Evolutionary conservation across 2,797 vertebrate genomes (phyloP), one percentile per base, ranked within the genome.

Genomic region (Pygocentrus nattereri): DNA sequence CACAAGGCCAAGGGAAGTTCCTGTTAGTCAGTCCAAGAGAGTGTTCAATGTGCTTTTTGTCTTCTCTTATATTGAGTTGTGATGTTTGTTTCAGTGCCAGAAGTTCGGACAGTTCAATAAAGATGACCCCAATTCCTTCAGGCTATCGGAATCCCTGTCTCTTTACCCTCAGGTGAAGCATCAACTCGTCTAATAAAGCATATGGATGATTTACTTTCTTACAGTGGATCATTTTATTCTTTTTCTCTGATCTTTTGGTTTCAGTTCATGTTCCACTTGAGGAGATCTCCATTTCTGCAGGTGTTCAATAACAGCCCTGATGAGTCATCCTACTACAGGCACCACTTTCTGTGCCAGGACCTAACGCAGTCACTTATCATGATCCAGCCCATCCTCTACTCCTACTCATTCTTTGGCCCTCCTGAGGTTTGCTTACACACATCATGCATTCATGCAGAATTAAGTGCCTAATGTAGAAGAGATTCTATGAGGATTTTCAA

Each of bases 221-320:
- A 38, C 21, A 41, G 54, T n/a, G 30, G 54, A 62, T 44, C 65
- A 13, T n/a, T 7, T 76, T 25, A 70, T 38, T 23, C 41, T 47
- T 64, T 25, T 71, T 69, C 2, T 52, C n/a, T 78, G 15, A 27
- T 2, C 77, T 84, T 10, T 47, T 19, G 21, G 23, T 2, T 85
- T n/a, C 87, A 99, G 98, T 99, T 99, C 82, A 99, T 99, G 97
- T 99, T 99, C 93, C 98, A 99, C 88, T 93, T 99, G 91, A 93
- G 98, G 77, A 93, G 98, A 87, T 99, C 98, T 5, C 96, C 98
- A 0, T 99, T 99, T 94, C 96, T 99, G 81, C 97, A 99, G 88
- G 97, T 99, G 77, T 99, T 99, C 88, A 99, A 99, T 92, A 99
- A 98, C 92, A 99, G 98, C 74, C 98, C 98, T 0, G 98, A 99